These are phyloP conservation scores for Thalassaphorura encarpata DNA, from an alignment of 1,140 invertebrate species.

Conservation along the genomic window DNA sequence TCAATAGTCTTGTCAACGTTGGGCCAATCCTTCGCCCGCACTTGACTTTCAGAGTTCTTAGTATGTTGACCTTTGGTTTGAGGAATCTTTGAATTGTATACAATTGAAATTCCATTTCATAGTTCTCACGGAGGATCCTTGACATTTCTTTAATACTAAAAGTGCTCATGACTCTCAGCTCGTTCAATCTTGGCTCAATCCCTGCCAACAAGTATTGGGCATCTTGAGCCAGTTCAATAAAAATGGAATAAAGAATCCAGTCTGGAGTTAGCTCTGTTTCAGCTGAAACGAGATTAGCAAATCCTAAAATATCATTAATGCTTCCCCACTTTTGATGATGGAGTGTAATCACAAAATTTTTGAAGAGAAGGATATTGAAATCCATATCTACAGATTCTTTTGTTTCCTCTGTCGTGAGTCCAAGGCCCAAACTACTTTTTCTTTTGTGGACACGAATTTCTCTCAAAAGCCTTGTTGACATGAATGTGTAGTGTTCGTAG, in stretches of 20 bases:
- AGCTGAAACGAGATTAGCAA: slow-evolving; percentile 1
- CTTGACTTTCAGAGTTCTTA: slow-evolving; percentile 5
- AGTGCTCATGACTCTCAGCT: not conserved
- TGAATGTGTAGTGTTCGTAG: slow-evolving; percentile 13
- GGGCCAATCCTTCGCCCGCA: not conserved
- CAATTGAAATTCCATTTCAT: slow-evolving; percentile 4
- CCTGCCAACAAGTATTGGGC: slow-evolving; percentile 1
- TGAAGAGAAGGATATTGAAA: slow-evolving; percentile 15
- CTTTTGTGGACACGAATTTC: not conserved
- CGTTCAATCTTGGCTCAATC: slow-evolving; percentile 2
- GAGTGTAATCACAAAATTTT: slow-evolving; percentile 8
- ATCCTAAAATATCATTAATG: slow-evolving; percentile 11
- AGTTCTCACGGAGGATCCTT: slow-evolving; percentile 1
- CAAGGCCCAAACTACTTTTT: not conserved
- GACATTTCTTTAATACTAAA: slow-evolving; percentile 2
- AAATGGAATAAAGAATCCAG: slow-evolving; percentile 10
- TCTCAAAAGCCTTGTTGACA: slow-evolving; percentile 3
- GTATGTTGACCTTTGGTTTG: slow-evolving; percentile 8
- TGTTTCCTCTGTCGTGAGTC: not conserved
- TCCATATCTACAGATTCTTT: not conserved
- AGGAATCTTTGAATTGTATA: slow-evolving; percentile 5
- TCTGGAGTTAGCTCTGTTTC: slow-evolving; percentile 6
- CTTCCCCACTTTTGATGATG: slow-evolving; percentile 7
- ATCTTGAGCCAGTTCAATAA: slow-evolving; percentile 13
- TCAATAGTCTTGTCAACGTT: not conserved